Evolutionary conservation across 2,113 vertebrate genomes (phyloP), one percentile per base, ranked within the genome.

Genomic region (Rhynchopsitta pachyrhyncha): DNA sequence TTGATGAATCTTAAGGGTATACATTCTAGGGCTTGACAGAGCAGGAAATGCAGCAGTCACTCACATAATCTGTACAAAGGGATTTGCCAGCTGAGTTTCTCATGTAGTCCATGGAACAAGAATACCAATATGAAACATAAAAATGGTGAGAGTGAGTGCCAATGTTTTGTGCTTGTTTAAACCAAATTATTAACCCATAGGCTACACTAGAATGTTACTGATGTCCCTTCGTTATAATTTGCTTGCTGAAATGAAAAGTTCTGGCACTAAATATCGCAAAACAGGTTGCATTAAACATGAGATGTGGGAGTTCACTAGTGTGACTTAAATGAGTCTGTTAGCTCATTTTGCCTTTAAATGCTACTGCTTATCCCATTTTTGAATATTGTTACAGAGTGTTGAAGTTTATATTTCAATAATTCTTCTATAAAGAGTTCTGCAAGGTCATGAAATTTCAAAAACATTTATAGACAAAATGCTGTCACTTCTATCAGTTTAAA

Each of bases 301-400:
- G 19, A n/a, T 18, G 22, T 70, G n/a, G 7, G 78, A 90, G 28
- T n/a, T 31, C 63, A n/a, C 17, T 87, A 22, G 8, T 68, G 37
- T 55, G 28, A 75, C 46, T 57, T 52, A 60, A 73, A 70, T n/a
- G 8, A 75, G 28, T 50, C 17, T 74, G 39, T 52, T 25, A 70
- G 24, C 11, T 92, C 49, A 19, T 49, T 83, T 83, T 55, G 17
- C 64, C 52, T 71, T 57, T 47, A 71, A 86, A 69, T 28, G 9
- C 1, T 86, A 27, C 22, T 75, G 12, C 20, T 84, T 15, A 27
- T 73, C 27, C 71, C 28, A 27, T 39, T 49, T 91, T n/a, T n/a
- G 0, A 73, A 47, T 60, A 52, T n/a, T 2, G 0, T 23, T 10
- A 5, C 69, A 64, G 73, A 73, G 1, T 0, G 0, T 15, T 60